Percentiles rank a stretch among this genome's conserved stretches.
Conservation (phyloP, 2,888 invertebrate genomes). For the Tortricodes alternella region DNA sequence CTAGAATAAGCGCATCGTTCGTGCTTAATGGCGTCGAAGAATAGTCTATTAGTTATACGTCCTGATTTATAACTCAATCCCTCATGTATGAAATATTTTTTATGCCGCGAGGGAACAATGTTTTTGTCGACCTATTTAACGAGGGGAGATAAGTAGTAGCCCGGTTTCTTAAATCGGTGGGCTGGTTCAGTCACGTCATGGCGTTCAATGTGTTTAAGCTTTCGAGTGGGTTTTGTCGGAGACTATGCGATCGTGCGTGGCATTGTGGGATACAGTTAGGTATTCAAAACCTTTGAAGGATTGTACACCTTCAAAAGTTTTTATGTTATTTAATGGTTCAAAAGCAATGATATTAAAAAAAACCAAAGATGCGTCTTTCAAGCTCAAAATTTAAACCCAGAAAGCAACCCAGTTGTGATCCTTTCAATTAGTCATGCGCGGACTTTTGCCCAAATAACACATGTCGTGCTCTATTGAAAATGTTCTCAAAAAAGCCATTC, state of each 20-base stretch:
- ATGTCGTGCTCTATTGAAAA: too few species aligned
- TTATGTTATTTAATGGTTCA: too few species aligned
- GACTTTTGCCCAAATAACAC: too few species aligned
- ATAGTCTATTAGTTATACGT: conserved; percentile 24
- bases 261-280: neutral
- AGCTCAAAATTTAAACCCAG: too few species aligned
- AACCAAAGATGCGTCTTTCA: too few species aligned
- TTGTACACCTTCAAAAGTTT: too few species aligned
- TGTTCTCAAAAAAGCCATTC: too few species aligned
- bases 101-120: conserved; percentile 3
- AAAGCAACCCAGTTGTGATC: too few species aligned
- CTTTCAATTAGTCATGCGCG: too few species aligned
- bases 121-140: conserved; percentile 18
- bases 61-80: conserved; percentile 29
- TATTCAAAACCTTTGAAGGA: too few species aligned
- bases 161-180: neutral
- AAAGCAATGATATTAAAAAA: too few species aligned
- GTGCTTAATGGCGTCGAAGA: conserved; percentile 26
- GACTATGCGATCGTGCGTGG: neutral
- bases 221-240: neutral
- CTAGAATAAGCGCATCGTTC: conserved; percentile 31
- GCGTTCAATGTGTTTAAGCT: neutral
- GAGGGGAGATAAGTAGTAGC: conserved; percentile 9
- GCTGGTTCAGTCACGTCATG: conserved; percentile 4
- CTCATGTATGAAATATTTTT: conserved; percentile 29